Evolutionary conservation across 2,113 vertebrate species (phyloP).

Genomic region (Toxotes chatareus): DNA sequence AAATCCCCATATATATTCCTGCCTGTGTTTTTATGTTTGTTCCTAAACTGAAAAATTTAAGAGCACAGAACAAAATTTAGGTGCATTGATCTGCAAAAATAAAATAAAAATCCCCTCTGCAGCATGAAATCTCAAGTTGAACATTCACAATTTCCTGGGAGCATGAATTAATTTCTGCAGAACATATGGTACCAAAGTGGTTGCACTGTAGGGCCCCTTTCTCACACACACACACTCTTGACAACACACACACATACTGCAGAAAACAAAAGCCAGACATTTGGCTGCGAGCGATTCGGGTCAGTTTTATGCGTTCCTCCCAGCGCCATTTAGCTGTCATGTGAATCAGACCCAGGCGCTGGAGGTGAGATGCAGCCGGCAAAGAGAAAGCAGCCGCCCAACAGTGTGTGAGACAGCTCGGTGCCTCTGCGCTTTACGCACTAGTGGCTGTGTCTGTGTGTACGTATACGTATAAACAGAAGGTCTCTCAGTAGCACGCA

Average conservation of each 20-base stretch:
- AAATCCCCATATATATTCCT: background rate
- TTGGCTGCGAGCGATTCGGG: conserved; percentile 47
- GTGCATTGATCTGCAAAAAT: background rate
- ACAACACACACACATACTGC: conserved; percentile 7
- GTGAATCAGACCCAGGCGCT: conserved; percentile 55
- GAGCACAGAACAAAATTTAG: conserved; percentile 2
- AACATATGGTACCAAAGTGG: conserved; percentile 52
- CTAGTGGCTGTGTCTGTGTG: conserved; percentile 49
- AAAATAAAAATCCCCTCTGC: background rate
- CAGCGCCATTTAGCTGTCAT: conserved; percentile 66
- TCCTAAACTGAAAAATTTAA: conserved; percentile 9
- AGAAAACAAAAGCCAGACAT: conserved; percentile 56
- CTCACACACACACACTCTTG: background rate
- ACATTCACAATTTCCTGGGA: conserved; percentile 23
- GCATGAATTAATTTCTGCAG: conserved; percentile 46
- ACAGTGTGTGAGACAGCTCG: conserved; percentile 65
- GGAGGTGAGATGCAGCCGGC: conserved; percentile 50
- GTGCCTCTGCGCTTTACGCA: conserved; percentile 66
- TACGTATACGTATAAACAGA: conserved; percentile 57
- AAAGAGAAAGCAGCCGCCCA: conserved; percentile 48
- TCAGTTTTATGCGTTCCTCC: conserved; percentile 54
- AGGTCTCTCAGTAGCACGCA: conserved; percentile 65
- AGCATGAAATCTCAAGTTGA: conserved; percentile 26
- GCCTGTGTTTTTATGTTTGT: conserved; percentile 4
- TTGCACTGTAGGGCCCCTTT: conserved; percentile 16